These are phyloP conservation scores for Pampusana beccarii DNA, from an alignment of 2,113 vertebrate species.

Conservation along the genomic window DNA sequence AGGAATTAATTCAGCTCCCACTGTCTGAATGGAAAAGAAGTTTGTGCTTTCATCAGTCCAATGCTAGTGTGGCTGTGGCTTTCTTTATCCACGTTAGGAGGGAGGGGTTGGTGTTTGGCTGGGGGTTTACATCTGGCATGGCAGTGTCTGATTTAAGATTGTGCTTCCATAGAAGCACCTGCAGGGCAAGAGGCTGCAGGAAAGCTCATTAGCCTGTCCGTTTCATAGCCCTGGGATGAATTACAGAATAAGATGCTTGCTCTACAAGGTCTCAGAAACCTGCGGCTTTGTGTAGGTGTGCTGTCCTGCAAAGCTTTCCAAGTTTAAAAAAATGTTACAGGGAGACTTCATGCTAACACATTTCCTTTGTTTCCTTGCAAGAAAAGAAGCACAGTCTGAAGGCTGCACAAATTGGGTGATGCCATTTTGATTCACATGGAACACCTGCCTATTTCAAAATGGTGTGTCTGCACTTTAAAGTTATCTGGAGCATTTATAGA, in stretches of 20 bases:
- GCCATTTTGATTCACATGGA: slow-evolving; percentile 68
- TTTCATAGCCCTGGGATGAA: slow-evolving; percentile 41
- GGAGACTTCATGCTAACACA: slow-evolving; percentile 51
- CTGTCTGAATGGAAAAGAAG: background rate
- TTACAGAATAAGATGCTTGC: slow-evolving; percentile 48
- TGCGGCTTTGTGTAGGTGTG: slow-evolving; percentile 34
- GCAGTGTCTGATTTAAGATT: slow-evolving; percentile 56
- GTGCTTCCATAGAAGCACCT: slow-evolving; percentile 54
- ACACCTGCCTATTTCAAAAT: slow-evolving; percentile 55
- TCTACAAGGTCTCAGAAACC: slow-evolving; percentile 46
- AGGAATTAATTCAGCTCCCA: slow-evolving; percentile 47
- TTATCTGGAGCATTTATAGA: slow-evolving; percentile 50
- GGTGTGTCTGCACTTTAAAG: slow-evolving; percentile 45
- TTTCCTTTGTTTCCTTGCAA: slow-evolving; percentile 57
- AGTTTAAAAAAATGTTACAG: slow-evolving; percentile 19
- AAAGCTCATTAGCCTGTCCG: slow-evolving; percentile 72
- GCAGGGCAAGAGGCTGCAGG: slow-evolving; percentile 68
- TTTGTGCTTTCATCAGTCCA: slow-evolving; percentile 7
- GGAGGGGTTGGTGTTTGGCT: background rate
- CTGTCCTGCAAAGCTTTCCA: slow-evolving; percentile 51
- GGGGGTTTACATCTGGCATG: background rate
- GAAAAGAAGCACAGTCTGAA: slow-evolving; percentile 42
- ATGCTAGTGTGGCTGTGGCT: background rate
- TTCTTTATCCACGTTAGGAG: background rate
- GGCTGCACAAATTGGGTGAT: slow-evolving; percentile 36